A percentile compares a stretch with the other conserved stretches of the same genome.
Evolutionary conservation across 1,140 invertebrate genomes (phyloP).

Genomic region (Neodiprion fabricii): DNA sequence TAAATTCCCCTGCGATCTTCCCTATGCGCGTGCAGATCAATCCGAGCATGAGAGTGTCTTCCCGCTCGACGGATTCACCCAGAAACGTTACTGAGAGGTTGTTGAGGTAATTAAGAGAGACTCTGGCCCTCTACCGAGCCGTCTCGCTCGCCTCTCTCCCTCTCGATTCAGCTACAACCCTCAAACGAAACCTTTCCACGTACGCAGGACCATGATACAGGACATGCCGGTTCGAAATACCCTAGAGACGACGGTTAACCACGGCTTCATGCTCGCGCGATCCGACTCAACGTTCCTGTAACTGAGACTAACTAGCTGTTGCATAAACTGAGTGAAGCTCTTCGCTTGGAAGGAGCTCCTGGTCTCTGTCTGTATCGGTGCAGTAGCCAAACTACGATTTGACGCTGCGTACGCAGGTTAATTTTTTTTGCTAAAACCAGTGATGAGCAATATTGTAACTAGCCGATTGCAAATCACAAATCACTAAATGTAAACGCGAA

Average conservation of each 20-base stretch:
- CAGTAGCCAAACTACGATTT: neutral
- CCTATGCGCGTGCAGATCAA: too few relatives aligned
- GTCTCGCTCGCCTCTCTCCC: neutral
- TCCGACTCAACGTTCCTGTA: neutral
- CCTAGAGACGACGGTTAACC: neutral
- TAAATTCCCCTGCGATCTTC: too few relatives aligned
- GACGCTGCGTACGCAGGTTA: too few relatives aligned
- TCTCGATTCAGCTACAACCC: neutral
- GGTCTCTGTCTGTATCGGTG: neutral
- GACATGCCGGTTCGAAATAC: neutral
- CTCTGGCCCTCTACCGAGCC: neutral
- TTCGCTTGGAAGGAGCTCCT: neutral
- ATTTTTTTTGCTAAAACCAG: neutral
- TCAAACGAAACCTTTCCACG: conserved; percentile 4
- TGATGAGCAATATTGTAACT: neutral
- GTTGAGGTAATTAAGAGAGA: conserved; percentile 2
- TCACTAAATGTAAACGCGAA: too few relatives aligned
- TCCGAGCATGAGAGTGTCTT: neutral
- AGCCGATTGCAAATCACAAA: too few relatives aligned
- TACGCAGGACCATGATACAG: neutral
- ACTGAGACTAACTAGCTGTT: neutral
- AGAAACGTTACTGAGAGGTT: neutral
- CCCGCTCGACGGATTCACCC: neutral
- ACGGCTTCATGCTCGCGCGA: neutral
- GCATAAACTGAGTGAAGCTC: neutral